Evolutionary conservation across 2,113 vertebrate species (phyloP).

Genomic region (Corythoichthys intestinalis): DNA sequence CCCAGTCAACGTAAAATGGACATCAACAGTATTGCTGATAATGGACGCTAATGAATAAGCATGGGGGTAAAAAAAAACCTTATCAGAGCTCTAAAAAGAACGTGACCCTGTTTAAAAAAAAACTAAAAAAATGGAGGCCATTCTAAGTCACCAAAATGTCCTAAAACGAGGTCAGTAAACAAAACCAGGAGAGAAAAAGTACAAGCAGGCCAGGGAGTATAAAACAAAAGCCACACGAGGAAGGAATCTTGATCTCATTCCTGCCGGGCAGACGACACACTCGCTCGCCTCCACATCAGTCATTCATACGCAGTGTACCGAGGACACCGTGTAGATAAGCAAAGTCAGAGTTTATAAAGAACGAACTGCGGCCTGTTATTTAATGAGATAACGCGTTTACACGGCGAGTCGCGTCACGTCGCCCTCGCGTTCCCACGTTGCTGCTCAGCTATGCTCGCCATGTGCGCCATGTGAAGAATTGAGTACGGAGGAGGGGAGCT

Average conservation of each 20-base stretch:
- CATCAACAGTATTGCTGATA: no score
- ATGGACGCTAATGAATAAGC: no score
- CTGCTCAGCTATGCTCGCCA: slow-evolving; percentile 55
- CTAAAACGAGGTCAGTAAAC: slow-evolving; percentile 32
- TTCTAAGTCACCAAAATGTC: background rate
- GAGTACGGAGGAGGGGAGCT: slow-evolving; percentile 22
- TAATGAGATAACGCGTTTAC: background rate
- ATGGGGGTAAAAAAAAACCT: no score
- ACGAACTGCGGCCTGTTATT: background rate
- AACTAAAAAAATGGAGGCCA: background rate
- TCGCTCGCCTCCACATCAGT: slow-evolving; percentile 14
- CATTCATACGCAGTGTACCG: slow-evolving; percentile 5
- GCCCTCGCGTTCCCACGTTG: slow-evolving; percentile 36
- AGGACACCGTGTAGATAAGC: slow-evolving; percentile 4
- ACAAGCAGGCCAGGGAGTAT: slow-evolving; percentile 21
- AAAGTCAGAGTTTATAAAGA: background rate
- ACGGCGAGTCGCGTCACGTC: slow-evolving; percentile 1
- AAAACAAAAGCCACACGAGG: slow-evolving; percentile 23
- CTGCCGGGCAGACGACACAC: slow-evolving; percentile 20
- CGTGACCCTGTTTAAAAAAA: background rate
- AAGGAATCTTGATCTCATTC: slow-evolving; percentile 28
- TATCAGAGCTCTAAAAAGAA: background rate
- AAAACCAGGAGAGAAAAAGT: slow-evolving; percentile 12
- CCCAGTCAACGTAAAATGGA: no score
- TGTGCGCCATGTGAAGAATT: slow-evolving; percentile 60